Base-by-base conservation (phyloP, 64 coral and sea anemone genomes). In the Astreopora myriophthalma region DNA sequence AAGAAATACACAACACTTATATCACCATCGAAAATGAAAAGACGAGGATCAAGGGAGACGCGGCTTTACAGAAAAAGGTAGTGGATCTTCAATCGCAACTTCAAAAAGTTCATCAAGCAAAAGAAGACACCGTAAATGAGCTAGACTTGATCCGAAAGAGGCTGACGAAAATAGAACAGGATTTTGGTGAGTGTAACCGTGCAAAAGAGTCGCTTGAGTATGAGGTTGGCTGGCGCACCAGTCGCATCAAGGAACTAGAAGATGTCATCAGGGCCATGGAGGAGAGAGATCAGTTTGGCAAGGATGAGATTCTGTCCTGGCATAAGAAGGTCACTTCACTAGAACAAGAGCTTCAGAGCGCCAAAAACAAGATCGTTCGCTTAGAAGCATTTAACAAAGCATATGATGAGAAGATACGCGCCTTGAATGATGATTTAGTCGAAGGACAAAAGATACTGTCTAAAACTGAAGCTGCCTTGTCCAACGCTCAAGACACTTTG, bases 221-320 rank as follows among this genome's bases (percentile, higher is more conserved):
- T 32, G 94, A 99, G 28, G 90, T 79, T 11, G 89, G 85, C 39
- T 87, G 87, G 66, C 84, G 79, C 13, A 90, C 69, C n/a, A 96
- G 95, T 52, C 90, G 92, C 67, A 91, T 99, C 22, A 80, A 76
- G 75, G 94, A 99, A 58, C 65, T 99, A 20, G 94, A 99, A 88
- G 87, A 95, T 39, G 44, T 96, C 3, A 74, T 96, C 19, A 89
- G 94, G 25, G 40, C 87, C 75, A 76, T 99, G 29, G 93, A 99
- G 42, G 91, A 92, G 51, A 99, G 93, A 73, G 88, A 90, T 30
- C 85, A 89, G 32, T 95, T 93, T 70, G 97, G 91, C 17, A 95
- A 93, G 33, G 97, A 91, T 26, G 97, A 99, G 79, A 93, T 99
- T 90, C 37, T 99, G 87, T 80, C 87, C 3, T 99, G 97, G 97